Evolutionary conservation across 2,797 vertebrate species (phyloP), one percentile per base, ranked within the genome.

Genomic region (Acanthurus leucopareius): DNA sequence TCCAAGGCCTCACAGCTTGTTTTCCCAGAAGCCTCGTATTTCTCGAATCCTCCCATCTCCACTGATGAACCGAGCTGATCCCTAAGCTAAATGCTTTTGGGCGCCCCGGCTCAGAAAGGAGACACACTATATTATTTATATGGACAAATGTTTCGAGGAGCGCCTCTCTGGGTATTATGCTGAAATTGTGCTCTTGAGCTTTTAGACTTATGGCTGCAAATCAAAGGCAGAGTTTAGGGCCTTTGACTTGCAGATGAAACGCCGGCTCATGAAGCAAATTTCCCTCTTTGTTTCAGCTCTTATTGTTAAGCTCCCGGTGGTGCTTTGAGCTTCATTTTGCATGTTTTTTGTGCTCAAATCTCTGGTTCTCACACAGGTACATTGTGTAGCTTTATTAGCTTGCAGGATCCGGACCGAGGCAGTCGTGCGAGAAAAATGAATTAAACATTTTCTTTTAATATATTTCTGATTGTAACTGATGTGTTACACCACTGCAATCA

Each of bases 81-180:
- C 77, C 56, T 2, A 19, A 73, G 64, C 75, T 69, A 79, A 88
- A 77, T 65, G 76, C 84, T 53, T 49, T 38, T n/a, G 60, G 73
- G 78, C 77, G 61, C 49, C 32, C 8, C 8, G 64, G 60, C 75
- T 83, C 63, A 56, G 53, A 71, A 63, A 63, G 73, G 22, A 82
- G 75, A 66, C 54, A 10, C 16, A 4, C 47, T 83, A 16, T 73
- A 82, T 91, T 74, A 86, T 88, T 87, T 73, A 89, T 84, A 79
- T 56, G 77, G 75, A 89, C 80, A 86, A 80, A 84, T 82, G 80
- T n/a, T 82, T 86, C 60, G 45, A 75, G 20, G 25, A 70, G 64
- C 16, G 81, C 17, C 70, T 87, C 82, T 68, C 40, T 54, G 73
- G 70, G 75, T 70, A 67, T 81, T 77, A 68, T 67, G 56, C 70